phyloP scores from a whole-genome alignment of 1,140 invertebrate genomes.

The Andricus grossulariae region DNA sequence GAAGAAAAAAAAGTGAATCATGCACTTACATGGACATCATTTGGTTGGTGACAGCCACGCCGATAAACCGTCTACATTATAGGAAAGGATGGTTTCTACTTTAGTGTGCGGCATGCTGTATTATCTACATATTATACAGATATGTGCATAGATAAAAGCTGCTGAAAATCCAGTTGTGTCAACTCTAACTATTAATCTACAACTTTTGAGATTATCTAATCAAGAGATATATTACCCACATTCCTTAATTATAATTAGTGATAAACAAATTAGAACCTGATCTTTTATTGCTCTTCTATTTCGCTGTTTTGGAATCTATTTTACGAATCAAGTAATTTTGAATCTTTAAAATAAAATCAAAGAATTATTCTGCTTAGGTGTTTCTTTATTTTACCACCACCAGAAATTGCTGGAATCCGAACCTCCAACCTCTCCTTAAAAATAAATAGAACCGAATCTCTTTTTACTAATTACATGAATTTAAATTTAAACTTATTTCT shows the following conservation, averaged over 20 bases:
- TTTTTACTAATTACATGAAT: too few relatives aligned
- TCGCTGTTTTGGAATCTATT: too few relatives aligned
- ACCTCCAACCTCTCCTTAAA: too few relatives aligned
- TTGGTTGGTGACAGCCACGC: conserved; percentile 65
- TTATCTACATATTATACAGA: conserved; percentile 49
- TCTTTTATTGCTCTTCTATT: neutral
- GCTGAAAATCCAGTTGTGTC: conserved; percentile 2
- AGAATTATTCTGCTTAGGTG: neutral
- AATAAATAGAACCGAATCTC: too few relatives aligned
- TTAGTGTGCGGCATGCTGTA: conserved; percentile 51
- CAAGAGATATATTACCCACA: neutral
- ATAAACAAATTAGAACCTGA: too few relatives aligned
- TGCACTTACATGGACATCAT: conserved; percentile 75
- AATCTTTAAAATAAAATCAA: neutral
- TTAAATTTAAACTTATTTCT: too few relatives aligned
- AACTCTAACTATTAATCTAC: conserved; percentile 4
- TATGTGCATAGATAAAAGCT: conserved; percentile 37
- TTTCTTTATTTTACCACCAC: neutral
- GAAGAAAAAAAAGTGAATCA: conserved; percentile 59
- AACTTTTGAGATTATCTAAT: neutral
- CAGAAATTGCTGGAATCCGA: too few relatives aligned
- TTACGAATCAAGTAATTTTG: too few relatives aligned
- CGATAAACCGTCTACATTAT: conserved; percentile 70
- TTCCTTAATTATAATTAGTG: too few relatives aligned
- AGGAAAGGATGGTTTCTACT: conserved; percentile 64